Conservation (phyloP, 2,797 vertebrate genomes). For the Acanthopagrus latus region DNA sequence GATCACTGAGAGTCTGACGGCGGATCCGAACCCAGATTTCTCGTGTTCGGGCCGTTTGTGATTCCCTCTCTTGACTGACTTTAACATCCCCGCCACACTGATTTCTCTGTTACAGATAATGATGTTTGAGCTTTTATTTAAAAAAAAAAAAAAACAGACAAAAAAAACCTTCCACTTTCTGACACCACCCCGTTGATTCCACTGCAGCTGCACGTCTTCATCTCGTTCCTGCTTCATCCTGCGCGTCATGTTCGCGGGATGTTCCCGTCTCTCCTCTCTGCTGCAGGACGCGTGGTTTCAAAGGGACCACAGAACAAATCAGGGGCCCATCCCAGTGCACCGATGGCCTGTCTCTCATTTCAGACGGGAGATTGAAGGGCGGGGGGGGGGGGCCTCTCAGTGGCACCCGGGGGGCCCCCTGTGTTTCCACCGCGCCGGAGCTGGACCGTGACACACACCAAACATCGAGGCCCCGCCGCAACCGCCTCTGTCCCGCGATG, state of each 20-base stretch:
- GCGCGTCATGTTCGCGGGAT: slow-evolving; percentile 68
- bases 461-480: slow-evolving; percentile 63
- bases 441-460: slow-evolving; percentile 72
- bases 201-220: slow-evolving; percentile 69
- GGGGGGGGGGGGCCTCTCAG: slow-evolving; percentile 60
- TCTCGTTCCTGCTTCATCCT: slow-evolving; percentile 66
- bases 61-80: slow-evolving; percentile 50
- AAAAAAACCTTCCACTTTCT: neutral
- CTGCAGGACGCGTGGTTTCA: slow-evolving; percentile 77
- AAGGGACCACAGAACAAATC: slow-evolving; percentile 84
- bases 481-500: slow-evolving; percentile 47
- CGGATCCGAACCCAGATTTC: slow-evolving; percentile 16
- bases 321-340: slow-evolving; percentile 73
- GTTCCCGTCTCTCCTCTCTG: slow-evolving; percentile 60
- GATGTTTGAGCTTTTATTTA: slow-evolving; percentile 12
- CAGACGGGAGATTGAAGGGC: slow-evolving; percentile 75
- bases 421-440: slow-evolving; percentile 73
- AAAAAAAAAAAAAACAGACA: slow-evolving; percentile 15
- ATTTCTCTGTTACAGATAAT: slow-evolving; percentile 41
- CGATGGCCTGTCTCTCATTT: slow-evolving; percentile 80
- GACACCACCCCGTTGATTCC: slow-evolving; percentile 67
- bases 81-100: slow-evolving; percentile 16
- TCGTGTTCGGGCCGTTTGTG: slow-evolving; percentile 20
- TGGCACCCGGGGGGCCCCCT: slow-evolving; percentile 57
- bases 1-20: slow-evolving; percentile 59